Evolutionary conservation across 35 echinoderm and acorn worm genomes (phyloP), one percentile per base, ranked within the genome.

Genomic region (Acanthaster planci): DNA sequence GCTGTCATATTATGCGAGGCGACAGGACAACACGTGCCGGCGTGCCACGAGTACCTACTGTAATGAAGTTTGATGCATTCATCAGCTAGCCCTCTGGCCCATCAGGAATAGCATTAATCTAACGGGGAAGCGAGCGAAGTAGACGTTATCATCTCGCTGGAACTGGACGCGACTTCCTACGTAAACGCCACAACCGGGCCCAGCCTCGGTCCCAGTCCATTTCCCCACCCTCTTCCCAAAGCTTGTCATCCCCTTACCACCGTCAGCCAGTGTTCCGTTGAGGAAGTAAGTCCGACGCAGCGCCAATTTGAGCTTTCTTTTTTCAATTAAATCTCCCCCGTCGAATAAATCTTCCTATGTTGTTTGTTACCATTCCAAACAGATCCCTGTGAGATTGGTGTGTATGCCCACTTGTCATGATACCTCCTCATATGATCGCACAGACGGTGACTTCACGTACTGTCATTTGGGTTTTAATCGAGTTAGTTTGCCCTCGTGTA

Each of bases 61-160:
- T 72, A 72, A 72, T 72, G 64, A 72, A 72, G 64, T 72, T 72
- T 72, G 64, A 72, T 72, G 64, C 29, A 72, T 72, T 72, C 64
- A 72, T 72, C 64, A 31, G 18, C 64, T 26, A 14, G 19, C 64
- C 64, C 42, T 21, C 34, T 29, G 64, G 64, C 64, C 34, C 64
- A 2, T 31, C 26, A 72, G 64, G 14, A 29, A 21, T 72, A 26
- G 34, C 64, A 72, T 72, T 31, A 72, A 72, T 72, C 23, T 72
- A 72, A 26, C 64, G 10, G 29, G 26, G 19, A 31, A 72, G 42
- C 42, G 42, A 6, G 42, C 42, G 42, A 47, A 6, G 42, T 47
- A 4, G 12, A 47, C 42, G 42, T 47, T 47, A 47, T 47, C 42
- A 47, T 6, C 42, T 30, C 3, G 64, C 64, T 26, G 26, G 64